Conservation (phyloP, 1,140 invertebrate genomes). For the Drosophila mojavensis region DNA sequence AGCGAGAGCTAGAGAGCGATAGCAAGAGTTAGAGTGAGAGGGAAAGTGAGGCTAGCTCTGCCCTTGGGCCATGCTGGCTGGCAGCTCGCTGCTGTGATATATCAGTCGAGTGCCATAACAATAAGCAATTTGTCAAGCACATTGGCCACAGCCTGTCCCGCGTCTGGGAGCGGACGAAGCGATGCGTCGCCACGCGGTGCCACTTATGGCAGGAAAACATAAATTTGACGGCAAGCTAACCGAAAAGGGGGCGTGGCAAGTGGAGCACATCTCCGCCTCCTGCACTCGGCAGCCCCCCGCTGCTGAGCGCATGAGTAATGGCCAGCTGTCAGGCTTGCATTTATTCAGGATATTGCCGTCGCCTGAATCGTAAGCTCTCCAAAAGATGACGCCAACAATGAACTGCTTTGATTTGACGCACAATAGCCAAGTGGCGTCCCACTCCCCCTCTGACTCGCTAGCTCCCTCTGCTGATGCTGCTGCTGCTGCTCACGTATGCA, state of each 20-base stretch:
- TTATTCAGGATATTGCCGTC: constrained; percentile 25
- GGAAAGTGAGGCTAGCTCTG: constrained; percentile 2
- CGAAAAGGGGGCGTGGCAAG: not conserved
- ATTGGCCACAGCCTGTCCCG: constrained; percentile 70
- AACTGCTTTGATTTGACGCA: constrained; percentile 12
- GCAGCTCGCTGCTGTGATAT: constrained; percentile 2
- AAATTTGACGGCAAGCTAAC: constrained; percentile 67
- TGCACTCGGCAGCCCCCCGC: not conserved
- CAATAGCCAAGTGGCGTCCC: not conserved
- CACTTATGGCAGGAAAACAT: constrained; percentile 79
- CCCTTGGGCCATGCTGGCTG: not conserved
- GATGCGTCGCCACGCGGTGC: constrained; percentile 62
- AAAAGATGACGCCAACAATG: constrained; percentile 13
- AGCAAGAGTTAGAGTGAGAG: too few species aligned
- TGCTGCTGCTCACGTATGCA: too few species aligned
- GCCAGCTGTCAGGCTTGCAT: constrained; percentile 36
- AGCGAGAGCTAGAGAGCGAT: not conserved
- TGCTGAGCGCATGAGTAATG: constrained; percentile 67
- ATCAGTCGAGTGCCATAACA: constrained; percentile 60
- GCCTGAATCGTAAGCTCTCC: constrained; percentile 22
- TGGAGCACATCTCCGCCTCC: not conserved
- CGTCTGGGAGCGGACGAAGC: constrained; percentile 12
- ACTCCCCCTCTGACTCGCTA: not conserved
- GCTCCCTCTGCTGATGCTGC: too few species aligned
- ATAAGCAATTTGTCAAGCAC: constrained; percentile 82